Evolutionary conservation across 2,888 invertebrate species (phyloP).

Genomic region (Campoplex nolae): DNA sequence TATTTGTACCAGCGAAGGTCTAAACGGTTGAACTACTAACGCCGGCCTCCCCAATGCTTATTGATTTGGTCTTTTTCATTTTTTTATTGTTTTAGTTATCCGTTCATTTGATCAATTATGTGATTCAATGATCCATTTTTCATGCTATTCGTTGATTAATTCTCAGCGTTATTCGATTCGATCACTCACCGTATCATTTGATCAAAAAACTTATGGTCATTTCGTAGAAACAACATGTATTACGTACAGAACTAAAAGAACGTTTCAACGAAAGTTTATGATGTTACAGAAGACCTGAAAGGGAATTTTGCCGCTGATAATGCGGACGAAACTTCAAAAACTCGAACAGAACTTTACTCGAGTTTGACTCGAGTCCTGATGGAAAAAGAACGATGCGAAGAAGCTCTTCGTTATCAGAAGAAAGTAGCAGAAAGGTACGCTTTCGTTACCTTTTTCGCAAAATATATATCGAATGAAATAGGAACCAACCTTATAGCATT

Average conservation of each 20-base stretch:
- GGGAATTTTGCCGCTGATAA: constrained; percentile 6
- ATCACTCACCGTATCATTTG: too few relatives aligned
- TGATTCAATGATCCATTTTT: too few relatives aligned
- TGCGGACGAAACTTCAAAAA: constrained; percentile 38
- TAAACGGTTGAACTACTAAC: too few relatives aligned
- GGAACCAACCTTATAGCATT: not conserved
- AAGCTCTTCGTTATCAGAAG: constrained; percentile 67
- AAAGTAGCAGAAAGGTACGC: constrained; percentile 57
- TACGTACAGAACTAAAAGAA: not conserved
- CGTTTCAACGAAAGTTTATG: not conserved
- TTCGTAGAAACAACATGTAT: not conserved
- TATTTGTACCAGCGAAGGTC: too few relatives aligned
- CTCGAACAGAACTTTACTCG: constrained; percentile 57
- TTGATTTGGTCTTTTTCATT: too few relatives aligned
- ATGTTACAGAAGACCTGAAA: constrained; percentile 16
- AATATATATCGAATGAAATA: not conserved
- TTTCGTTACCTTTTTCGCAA: not conserved
- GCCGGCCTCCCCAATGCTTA: too few relatives aligned
- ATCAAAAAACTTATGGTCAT: too few relatives aligned
- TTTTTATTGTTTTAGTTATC: too few relatives aligned
- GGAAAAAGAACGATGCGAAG: constrained; percentile 70
- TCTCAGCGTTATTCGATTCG: too few relatives aligned
- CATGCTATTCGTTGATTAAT: too few relatives aligned
- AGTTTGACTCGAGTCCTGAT: constrained; percentile 52
- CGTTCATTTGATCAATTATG: too few relatives aligned